Evolutionary conservation across 2,113 vertebrate species (phyloP), one percentile per base, ranked within the genome.

Genomic region (Percopsis transmontana): DNA sequence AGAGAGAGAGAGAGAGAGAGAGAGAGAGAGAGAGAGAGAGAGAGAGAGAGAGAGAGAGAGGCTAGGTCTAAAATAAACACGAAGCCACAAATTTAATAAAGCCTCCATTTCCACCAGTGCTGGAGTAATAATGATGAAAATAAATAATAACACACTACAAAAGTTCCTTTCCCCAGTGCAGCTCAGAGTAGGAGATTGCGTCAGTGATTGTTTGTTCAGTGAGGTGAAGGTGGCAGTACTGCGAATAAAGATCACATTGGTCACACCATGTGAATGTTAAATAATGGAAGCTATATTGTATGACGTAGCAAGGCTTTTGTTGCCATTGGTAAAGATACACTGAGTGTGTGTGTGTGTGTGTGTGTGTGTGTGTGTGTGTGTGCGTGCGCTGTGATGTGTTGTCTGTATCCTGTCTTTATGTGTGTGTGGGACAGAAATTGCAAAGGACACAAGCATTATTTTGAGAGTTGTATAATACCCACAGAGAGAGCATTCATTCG

Each of bases 261-360:
- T 78, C 70, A 67, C 63, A 70, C 70, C 76, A 71, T 83, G 79
- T 74, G 82, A 88, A 88, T 86, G 51, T 85, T 75, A 86, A 86
- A 79, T 82, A 77, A 56, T 71, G 58, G 72, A 70, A 75, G 56
- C 58, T 67, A 72, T 66, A 70, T 18, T 56, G 70, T 71, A 72
- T 58, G 50, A 53, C 40, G 58, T 70, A 70, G 71, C 53, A 80
- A 77, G 44, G 65, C 57, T 62, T 51, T 19, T 21, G 24, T 59
- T 63, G 84, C 88, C 80, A 64, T 50, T 62, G 75, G 88, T 76
- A 58, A 82, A 53, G 48, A 69, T 47, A 74, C 62, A 55, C 20
- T 20, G 63, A 6, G 27, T 33, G 27, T 33, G 27, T 65, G 14
- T 42, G 11, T 39, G n/a, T 23, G 15, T 27, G 52, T 44, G 16